phyloP scores from a whole-genome alignment of 2,797 vertebrate genomes.

The Mormyrops boulengeri region DNA sequence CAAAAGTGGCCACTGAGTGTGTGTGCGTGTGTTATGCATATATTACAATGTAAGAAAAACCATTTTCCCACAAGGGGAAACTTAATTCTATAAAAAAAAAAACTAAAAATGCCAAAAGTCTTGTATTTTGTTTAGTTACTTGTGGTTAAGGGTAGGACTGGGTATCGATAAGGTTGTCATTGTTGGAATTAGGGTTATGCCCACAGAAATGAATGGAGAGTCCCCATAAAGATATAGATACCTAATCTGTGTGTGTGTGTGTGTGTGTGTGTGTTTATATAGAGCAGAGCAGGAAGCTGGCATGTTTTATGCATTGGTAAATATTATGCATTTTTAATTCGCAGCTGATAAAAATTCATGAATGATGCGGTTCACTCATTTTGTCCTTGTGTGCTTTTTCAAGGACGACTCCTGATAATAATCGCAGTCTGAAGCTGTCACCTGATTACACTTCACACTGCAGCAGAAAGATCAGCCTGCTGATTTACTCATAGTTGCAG shows the following conservation, averaged over 20 bases:
- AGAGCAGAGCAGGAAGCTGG: background rate
- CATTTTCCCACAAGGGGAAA: background rate
- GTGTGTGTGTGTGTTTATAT: background rate
- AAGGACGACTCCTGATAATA: background rate
- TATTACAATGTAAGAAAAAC: background rate
- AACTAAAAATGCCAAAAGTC: background rate
- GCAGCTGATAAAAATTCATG: slow-evolving; percentile 17
- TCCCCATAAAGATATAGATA: background rate
- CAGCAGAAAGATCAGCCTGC: background rate
- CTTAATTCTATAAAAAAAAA: background rate
- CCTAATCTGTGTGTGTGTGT: background rate
- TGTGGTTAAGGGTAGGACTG: background rate
- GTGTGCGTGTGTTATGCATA: background rate
- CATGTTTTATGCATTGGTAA: background rate
- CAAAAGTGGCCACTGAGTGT: background rate
- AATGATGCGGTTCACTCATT: slow-evolving; percentile 17
- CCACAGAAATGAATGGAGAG: background rate
- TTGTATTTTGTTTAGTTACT: background rate
- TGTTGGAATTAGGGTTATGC: background rate
- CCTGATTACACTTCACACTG: background rate
- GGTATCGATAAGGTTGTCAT: background rate
- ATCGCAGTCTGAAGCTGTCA: background rate
- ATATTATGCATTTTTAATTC: slow-evolving; percentile 17
- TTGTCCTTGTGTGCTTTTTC: background rate
- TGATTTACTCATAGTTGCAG: background rate